Base-by-base conservation (phyloP, 2,888 invertebrate genomes). In the Lithophane leautieri region DNA sequence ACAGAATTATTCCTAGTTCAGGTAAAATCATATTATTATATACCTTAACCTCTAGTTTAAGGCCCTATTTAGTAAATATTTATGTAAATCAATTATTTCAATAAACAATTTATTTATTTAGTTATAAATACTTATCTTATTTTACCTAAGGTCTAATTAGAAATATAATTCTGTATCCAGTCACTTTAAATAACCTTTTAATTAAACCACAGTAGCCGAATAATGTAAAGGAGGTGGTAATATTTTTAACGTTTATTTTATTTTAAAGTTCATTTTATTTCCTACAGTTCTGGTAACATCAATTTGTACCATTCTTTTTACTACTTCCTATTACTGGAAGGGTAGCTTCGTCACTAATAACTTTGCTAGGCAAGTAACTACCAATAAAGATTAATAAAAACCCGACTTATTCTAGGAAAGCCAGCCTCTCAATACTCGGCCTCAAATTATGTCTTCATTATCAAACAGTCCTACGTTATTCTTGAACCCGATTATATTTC, bases 61-160 rank as follows among this genome's bases (percentile, higher is more conserved):
- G 34, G 34, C 34, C 34, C 34, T 28, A 28, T 28, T 28, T 28
- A 2, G 28, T 34, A 4, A n/a, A n/a, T 34, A 34, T 34, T 4
- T 34, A 34, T 34, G 4, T 34, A 34, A 34, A 34, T 34, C 4
- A 34, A 34, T 34, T 34, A 34, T 34, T 34, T 34, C 34, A 34
- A 34, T 34, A 34, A 34, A 34, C 0, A 34, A 34, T 34, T 3
- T 34, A 34, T 34, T 34, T 34, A 34, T 34, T 3, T 34, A 34
- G 47, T 16, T 58, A n/a, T 52, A 68, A 76, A 67, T 47, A 19
- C 12, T 61, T 22, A 61, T 28, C 12, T 40, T 61, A 42, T 19
- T 76, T 69, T 47, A 61, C 50, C 14, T 76, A 68, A 28, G 25
- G n/a, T 54, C 14, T 40, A 11, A 68, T 68, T 47, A 44, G 52